phyloP scores from a whole-genome alignment of 2,113 vertebrate species.

The Haemorhous mexicanus region DNA sequence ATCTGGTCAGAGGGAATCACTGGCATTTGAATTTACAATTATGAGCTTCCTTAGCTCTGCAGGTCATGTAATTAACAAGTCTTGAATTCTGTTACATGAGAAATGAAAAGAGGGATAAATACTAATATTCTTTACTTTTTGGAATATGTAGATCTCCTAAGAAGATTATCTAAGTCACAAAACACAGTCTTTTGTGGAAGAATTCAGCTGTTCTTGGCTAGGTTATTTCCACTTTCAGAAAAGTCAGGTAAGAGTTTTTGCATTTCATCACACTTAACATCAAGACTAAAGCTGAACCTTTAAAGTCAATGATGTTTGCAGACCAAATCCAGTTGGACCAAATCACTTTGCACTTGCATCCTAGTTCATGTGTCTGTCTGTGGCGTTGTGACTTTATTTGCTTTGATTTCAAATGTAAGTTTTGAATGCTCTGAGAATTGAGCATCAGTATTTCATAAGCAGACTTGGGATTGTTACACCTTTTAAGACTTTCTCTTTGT shows the following conservation, averaged over 20 bases:
- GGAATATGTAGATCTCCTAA: slow-evolving; percentile 83
- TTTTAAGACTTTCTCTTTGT: background rate
- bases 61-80: background rate
- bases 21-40: background rate
- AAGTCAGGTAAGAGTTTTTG: slow-evolving; percentile 87
- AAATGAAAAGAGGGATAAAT: background rate
- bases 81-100: background rate
- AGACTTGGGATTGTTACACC: background rate
- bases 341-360: background rate
- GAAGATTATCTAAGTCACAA: slow-evolving; percentile 96
- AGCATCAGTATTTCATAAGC: background rate
- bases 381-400: background rate
- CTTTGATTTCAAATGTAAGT: background rate
- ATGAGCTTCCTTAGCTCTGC: background rate
- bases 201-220: slow-evolving; percentile 96
- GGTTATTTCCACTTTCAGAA: slow-evolving; percentile 95
- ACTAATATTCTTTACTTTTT: background rate
- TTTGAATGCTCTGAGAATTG: background rate
- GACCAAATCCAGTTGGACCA: background rate
- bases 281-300: background rate
- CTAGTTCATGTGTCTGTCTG: background rate
- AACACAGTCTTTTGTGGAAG: slow-evolving; percentile 98
- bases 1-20: background rate
- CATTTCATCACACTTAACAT: background rate
- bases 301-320: background rate